Base-by-base conservation (phyloP, 2,797 vertebrate species). In the Pelodytes ibericus region DNA sequence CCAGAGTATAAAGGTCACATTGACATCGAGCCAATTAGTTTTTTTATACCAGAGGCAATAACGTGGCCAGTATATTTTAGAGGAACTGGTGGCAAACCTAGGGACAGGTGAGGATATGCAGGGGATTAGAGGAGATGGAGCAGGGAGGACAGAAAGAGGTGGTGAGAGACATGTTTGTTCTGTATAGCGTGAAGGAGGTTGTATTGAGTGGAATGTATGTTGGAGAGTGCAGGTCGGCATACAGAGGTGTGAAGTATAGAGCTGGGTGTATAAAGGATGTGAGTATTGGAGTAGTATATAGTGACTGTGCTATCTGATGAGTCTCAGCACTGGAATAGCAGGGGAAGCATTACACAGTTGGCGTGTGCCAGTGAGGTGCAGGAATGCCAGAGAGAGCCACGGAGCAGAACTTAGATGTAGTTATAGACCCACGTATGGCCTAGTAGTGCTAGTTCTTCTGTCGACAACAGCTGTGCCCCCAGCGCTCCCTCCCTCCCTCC, bases 381-480 rank as follows among this genome's bases (percentile, higher is more conserved):
- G 66, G 26, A 29, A 33, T 56, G 7, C 15, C 15, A 25, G 68
- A 25, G 41, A 24, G 29, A 41, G 26, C 15, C 20, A 58, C 11
- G 16, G 15, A n/a, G 39, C 16, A 3, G n/a, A 25, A 26, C 3
- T 31, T 30, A 77, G 61, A 8, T 5, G 0, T 9, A 60, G 58
- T 68, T 20, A 20, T 18, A 49, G 11, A 31, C 6, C 26, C 20
- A 39, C 44, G 27, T 51, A 33, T 7, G 15, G 26, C 58, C 27
- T 47, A 60, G 39, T 30, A 71, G 60, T 64, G 29, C 30, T 3
- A 0, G 30, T 41, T 57, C 44, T 13, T 29, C 47, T 27, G 24
- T 13, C 62, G 24, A 39, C 25, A 41, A 67, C 73, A 75, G 68
- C 62, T 75, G 79, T 76, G 79, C 36, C 25, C 72, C 53, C 67